A percentile compares a stretch with the other conserved stretches of the same genome.
phyloP scores from a whole-genome alignment of 2,113 vertebrate species.

The Rhea americana region DNA sequence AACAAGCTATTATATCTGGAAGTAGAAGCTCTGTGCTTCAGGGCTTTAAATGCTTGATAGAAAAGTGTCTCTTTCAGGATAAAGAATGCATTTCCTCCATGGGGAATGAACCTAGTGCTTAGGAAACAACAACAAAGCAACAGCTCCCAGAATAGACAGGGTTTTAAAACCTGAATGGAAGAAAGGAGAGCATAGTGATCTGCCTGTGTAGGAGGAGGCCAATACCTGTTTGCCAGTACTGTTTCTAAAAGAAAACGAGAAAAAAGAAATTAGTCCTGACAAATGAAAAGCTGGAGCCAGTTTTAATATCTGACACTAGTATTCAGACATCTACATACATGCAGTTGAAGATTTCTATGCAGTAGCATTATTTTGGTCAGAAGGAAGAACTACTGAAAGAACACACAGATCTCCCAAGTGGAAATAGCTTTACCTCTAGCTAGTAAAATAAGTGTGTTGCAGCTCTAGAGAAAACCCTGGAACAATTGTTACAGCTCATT shows the following conservation, averaged over 20 bases:
- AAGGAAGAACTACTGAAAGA: not conserved
- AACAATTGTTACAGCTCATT: not conserved
- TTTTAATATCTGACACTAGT: not conserved
- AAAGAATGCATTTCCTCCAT: not conserved
- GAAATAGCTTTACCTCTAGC: not conserved
- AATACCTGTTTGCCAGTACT: fast-evolving
- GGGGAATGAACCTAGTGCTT: not conserved
- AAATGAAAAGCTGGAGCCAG: not conserved
- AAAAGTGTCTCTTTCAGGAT: not conserved
- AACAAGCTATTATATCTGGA: not conserved
- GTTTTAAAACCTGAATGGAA: not conserved
- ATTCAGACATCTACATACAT: not conserved
- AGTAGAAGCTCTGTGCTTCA: fast-evolving
- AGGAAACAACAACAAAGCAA: not conserved
- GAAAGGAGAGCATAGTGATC: not conserved
- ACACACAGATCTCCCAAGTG: not conserved
- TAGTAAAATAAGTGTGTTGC: not conserved
- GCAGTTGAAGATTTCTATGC: not conserved
- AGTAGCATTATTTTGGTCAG: not conserved
- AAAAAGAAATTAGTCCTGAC: not conserved
- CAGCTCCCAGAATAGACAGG: not conserved
- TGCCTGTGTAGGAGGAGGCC: not conserved
- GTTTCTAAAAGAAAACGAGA: not conserved
- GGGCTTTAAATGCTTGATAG: not conserved
- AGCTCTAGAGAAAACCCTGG: not conserved